Evolutionary conservation across 2,113 vertebrate genomes (phyloP), one percentile per base, ranked within the genome.

Genomic region (Vulpes vulpes): DNA sequence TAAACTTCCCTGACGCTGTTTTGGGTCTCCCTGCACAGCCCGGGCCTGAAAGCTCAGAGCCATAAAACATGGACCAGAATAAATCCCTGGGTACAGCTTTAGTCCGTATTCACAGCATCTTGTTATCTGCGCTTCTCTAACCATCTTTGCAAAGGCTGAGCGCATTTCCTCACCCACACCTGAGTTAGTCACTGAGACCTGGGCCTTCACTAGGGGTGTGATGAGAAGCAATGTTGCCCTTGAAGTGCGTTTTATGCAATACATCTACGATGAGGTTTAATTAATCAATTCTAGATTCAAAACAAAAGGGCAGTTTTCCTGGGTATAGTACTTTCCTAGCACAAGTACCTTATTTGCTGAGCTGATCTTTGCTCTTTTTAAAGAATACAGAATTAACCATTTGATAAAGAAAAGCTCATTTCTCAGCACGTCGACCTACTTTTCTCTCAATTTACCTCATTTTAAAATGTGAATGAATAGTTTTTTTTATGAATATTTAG

Each of bases 401-500:
- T 97, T 81, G 23, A 84, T 95, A 79, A 96, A 82, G 53, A 80
- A 96, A 95, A 88, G 43, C 60, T 88, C 76, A 89, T 96, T 97
- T 96, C 64, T 97, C 76, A 96, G 32, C 30, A 96, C 11, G 64
- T 3, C 92, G 92, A 74, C 94, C 93, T 95, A 76, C 15, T 94
- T 97, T 90, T 73, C 69, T 22, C 60, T 95, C 91, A 91, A 95
- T 85, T 80, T 96, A 94, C 62, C 55, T 96, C 92, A 91, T 81
- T 96, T 96, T 78, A 84, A 94, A 96, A 97, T 88, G 53, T 90
- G 87, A 96, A 69, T 97, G 87, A 94, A 97, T 89, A 73, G 32
- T 20, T 80, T 80, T 96, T 96, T 94, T 96, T 79, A 93, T 92
- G 81, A 97, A 95, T 96, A 97, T 95, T 97, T 97, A 97, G 51